phyloP scores from a whole-genome alignment of 2,888 invertebrate species.

The Synergus japonicus region DNA sequence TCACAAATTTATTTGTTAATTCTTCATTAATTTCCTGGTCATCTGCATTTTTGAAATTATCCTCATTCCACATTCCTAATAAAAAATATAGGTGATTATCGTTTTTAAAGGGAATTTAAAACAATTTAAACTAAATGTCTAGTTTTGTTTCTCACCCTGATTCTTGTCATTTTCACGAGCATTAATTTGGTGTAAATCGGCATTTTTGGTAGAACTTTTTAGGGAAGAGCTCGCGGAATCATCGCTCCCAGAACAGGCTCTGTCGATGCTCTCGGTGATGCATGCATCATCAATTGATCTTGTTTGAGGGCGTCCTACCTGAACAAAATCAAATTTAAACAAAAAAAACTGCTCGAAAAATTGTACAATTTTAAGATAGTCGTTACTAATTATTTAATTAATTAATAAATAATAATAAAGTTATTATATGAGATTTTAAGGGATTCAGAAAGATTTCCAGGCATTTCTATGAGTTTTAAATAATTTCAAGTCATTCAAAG shows the following conservation, averaged over 20 bases:
- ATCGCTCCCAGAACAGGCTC: neutral
- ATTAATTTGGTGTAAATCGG: conserved; percentile 27
- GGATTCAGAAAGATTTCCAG: too few species aligned
- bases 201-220: neutral
- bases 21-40: neutral
- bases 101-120: neutral
- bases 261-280: neutral
- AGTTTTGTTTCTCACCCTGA: neutral
- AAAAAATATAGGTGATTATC: neutral
- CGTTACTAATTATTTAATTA: too few species aligned
- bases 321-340: neutral
- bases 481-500: too few species aligned
- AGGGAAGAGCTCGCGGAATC: conserved; percentile 8
- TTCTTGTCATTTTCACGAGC: neutral
- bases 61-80: neutral
- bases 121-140: neutral
- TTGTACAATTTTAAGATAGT: too few species aligned
- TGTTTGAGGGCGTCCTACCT: neutral
- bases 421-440: too few species aligned
- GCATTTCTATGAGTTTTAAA: too few species aligned
- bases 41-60: neutral
- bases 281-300: neutral
- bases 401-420: too few species aligned
- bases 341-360: neutral
- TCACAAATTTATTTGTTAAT: neutral